These are phyloP conservation scores for Ypsolopha scabrella DNA, from an alignment of 2,888 invertebrate species.

Conservation along the genomic window DNA sequence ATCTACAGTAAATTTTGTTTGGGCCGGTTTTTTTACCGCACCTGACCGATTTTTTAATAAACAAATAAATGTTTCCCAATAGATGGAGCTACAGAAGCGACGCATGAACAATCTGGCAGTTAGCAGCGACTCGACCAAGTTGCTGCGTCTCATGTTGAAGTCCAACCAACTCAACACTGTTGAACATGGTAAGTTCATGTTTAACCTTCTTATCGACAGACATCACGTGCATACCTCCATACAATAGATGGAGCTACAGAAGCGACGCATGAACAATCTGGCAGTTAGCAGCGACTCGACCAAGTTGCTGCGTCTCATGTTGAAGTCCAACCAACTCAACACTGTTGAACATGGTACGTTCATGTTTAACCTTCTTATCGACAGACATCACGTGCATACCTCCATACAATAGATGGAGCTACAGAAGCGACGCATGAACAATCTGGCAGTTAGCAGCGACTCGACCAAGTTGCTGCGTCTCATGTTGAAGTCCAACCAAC, in stretches of 20 bases:
- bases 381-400: too few relatives aligned
- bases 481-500: slow-evolving; percentile 56
- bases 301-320: slow-evolving; percentile 49
- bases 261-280: slow-evolving; percentile 46
- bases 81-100: slow-evolving; percentile 59
- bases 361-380: too few relatives aligned
- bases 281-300: slow-evolving; percentile 60
- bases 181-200: slow-evolving; percentile 40
- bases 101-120: slow-evolving; percentile 51
- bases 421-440: slow-evolving; percentile 50
- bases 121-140: slow-evolving; percentile 54
- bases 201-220: too few relatives aligned
- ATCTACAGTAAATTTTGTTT: too few relatives aligned
- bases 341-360: slow-evolving; percentile 51
- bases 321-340: slow-evolving; percentile 53
- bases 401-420: slow-evolving; percentile 53
- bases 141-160: slow-evolving; percentile 53
- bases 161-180: slow-evolving; percentile 55
- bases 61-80: background rate
- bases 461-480: slow-evolving; percentile 50
- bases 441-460: slow-evolving; percentile 55
- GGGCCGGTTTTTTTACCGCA: too few relatives aligned
- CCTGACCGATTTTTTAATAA: too few relatives aligned
- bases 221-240: too few relatives aligned
- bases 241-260: slow-evolving; percentile 53